phyloP scores from a whole-genome alignment of 2,797 vertebrate species.

The Brachymystax lenok region DNA sequence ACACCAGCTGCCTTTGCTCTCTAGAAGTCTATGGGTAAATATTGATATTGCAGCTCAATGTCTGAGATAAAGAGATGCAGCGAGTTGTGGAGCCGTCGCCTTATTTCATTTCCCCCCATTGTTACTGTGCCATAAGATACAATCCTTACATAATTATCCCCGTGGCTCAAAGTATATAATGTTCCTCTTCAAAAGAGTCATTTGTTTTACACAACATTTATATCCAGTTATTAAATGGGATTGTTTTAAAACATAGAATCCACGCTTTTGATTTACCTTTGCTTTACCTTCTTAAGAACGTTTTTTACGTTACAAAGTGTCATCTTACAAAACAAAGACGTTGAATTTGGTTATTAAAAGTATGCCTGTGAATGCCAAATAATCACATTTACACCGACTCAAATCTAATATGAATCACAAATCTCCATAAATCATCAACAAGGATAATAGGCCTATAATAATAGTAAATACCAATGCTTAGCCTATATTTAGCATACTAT shows the following conservation, averaged over 20 bases:
- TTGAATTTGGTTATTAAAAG: too few relatives aligned
- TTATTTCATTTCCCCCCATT: not conserved
- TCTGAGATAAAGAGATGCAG: not conserved
- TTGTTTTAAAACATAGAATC: too few relatives aligned
- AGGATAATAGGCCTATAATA: constrained; percentile 2
- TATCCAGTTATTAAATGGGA: too few relatives aligned
- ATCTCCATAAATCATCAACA: not conserved
- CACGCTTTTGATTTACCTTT: too few relatives aligned
- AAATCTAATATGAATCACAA: not conserved
- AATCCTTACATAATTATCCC: not conserved
- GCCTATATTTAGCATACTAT: not conserved
- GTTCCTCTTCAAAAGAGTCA: too few relatives aligned
- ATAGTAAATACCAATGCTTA: not conserved
- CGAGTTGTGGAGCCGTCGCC: not conserved
- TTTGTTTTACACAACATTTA: too few relatives aligned
- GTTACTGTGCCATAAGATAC: not conserved
- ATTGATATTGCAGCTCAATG: not conserved
- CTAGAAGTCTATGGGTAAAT: not conserved
- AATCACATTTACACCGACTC: not conserved
- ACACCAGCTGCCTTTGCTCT: not conserved
- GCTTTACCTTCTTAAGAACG: too few relatives aligned
- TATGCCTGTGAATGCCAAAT: too few relatives aligned
- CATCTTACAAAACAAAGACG: too few relatives aligned
- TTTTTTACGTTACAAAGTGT: too few relatives aligned
- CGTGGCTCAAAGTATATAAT: too few relatives aligned